These are phyloP conservation scores for Valencia hispanica DNA, from an alignment of 2,797 vertebrate species.

Conservation along the genomic window DNA sequence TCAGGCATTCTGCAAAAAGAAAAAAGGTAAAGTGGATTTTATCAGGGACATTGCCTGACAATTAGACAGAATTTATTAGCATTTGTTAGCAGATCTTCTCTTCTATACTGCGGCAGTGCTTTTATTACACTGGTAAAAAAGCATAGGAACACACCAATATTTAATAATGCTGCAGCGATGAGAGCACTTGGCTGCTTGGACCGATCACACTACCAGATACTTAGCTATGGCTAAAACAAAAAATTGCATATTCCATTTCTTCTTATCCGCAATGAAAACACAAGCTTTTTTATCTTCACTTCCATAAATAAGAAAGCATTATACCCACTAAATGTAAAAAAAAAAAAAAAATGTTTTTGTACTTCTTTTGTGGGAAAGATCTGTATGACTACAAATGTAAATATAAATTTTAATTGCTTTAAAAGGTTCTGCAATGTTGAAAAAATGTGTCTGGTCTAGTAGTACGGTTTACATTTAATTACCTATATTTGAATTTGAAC, in stretches of 20 bases:
- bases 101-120: background rate
- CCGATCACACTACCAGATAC: background rate
- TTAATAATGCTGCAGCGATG: background rate
- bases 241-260: background rate
- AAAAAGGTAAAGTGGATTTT: conserved; percentile 20
- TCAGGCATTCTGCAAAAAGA: conserved; percentile 89
- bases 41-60: background rate
- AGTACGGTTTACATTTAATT: background rate
- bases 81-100: background rate
- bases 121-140: background rate
- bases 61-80: background rate
- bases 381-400: background rate
- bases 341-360: background rate
- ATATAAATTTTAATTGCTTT: background rate
- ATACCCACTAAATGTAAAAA: background rate
- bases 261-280: background rate
- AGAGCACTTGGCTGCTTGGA: background rate
- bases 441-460: background rate
- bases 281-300: background rate
- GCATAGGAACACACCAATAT: background rate
- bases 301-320: background rate
- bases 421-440: background rate
- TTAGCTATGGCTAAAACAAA: too few relatives aligned
- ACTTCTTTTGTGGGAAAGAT: background rate
- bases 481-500: background rate